Evolutionary conservation across 2,888 invertebrate species (phyloP), one percentile per base, ranked within the genome.

Genomic region (Xestoiulus laeticollis): DNA sequence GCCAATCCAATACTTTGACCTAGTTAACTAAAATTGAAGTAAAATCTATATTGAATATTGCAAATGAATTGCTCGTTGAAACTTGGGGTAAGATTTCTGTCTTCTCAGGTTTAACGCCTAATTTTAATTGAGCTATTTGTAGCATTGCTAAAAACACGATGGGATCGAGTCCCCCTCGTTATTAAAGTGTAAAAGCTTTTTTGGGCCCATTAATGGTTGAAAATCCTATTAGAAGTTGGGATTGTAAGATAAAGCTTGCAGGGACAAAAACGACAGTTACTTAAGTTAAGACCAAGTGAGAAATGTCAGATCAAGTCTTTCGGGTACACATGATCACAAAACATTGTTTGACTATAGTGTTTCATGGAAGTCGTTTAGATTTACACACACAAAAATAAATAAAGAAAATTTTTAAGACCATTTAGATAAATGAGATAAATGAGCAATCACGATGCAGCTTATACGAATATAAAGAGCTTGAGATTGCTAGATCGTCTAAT

Each of bases 181-280:
- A 68, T 26, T 68, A 68, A 68, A 68, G 68, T 68, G 22, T 68
- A 26, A 68, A 68, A 68, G 68, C 68, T 68, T 68, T 48, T 68
- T 22, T 68, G 68, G 68, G 26, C 26, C 68, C 68, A 68, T 68
- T 68, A 68, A 68, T 68, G 68, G 68, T 26, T 26, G 68, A n/a
- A 68, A 68, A 68, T 5, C 68, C 68, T 68, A 68, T 68, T 68
- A 68, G 26, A 26, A 12, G n/a, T n/a, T 68, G 68, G 68, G 68
- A 68, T 68, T 68, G 68, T 68, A 68, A 26, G 68, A 68, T 22
- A 68, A 68, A 68, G 68, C 68, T 68, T 8, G 38, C 68, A 26
- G 68, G 8, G 68, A 26, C 26, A 68, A 26, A 68, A 68, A 68
- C 68, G 68, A 68, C 68, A 68, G 26, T 68, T 68, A 26, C 26